A percentile compares a stretch with the other conserved stretches of the same genome.
Conservation (phyloP, 2,113 vertebrate species). For the Mellivora capensis region DNA sequence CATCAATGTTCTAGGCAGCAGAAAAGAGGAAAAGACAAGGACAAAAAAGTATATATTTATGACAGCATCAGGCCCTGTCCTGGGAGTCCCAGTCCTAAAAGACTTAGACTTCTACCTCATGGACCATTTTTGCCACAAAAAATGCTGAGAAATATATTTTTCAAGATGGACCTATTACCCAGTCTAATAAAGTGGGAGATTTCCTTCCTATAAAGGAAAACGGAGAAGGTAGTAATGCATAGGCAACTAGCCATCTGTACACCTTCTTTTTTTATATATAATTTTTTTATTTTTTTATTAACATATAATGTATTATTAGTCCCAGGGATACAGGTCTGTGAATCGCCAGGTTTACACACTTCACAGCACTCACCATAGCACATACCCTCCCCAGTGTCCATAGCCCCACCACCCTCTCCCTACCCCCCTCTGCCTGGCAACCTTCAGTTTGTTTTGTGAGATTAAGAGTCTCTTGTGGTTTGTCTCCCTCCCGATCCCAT, state of each 20-base stretch:
- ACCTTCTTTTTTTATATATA: not conserved
- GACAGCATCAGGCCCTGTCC: not conserved
- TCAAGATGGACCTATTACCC: not conserved
- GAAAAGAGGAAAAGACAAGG: not conserved
- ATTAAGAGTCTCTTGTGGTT: too few species aligned
- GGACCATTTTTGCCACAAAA: not conserved
- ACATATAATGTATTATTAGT: too few species aligned
- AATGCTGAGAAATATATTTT: not conserved
- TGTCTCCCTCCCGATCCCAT: too few species aligned
- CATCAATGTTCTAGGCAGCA: not conserved
- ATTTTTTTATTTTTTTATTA: too few species aligned
- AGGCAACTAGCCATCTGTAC: not conserved
- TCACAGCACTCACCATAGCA: too few species aligned
- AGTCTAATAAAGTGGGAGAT: not conserved
- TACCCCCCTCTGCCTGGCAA: too few species aligned
- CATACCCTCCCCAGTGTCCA: too few species aligned
- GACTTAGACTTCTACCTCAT: not conserved
- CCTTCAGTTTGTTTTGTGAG: too few species aligned
- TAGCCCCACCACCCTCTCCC: too few species aligned
- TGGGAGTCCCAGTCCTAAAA: not conserved
- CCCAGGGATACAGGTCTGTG: too few species aligned
- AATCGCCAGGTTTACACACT: too few species aligned
- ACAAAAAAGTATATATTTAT: not conserved
- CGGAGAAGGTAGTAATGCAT: not conserved
- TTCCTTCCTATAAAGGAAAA: not conserved